A percentile compares a stretch with the other conserved stretches of the same genome.
phyloP scores from a whole-genome alignment of 2,888 invertebrate species.

The Harmothoe impar region DNA sequence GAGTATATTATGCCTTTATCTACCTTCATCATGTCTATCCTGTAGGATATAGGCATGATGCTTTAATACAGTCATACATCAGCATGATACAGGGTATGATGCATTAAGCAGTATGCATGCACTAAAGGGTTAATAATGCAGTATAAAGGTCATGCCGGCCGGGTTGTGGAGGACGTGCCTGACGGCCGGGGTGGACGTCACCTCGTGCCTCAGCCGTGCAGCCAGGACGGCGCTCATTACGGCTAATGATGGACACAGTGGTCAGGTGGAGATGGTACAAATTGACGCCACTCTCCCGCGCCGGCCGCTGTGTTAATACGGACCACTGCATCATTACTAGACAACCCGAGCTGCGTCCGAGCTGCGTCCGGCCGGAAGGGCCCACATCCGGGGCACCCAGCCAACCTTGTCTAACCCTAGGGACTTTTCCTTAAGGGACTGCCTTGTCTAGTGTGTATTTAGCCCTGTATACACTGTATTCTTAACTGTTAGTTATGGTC shows the following conservation, averaged over 20 bases:
- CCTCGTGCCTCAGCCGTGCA: background rate
- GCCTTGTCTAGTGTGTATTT: too few species aligned
- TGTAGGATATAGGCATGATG: too few species aligned
- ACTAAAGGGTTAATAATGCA: too few species aligned
- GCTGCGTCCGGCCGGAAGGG: background rate
- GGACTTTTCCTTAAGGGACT: too few species aligned
- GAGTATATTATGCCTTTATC: too few species aligned
- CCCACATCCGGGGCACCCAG: background rate
- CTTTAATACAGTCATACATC: too few species aligned
- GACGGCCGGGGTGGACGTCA: background rate
- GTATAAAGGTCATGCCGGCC: background rate
- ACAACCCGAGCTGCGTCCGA: background rate
- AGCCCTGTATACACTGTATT: too few species aligned
- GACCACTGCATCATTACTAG: background rate
- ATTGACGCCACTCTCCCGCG: background rate
- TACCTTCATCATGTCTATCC: too few species aligned
- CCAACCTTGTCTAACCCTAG: too few species aligned
- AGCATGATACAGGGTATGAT: too few species aligned
- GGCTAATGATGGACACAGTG: background rate
- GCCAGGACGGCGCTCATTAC: background rate
- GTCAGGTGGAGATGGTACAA: background rate
- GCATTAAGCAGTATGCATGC: too few species aligned
- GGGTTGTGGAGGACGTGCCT: background rate
- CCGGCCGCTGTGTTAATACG: constrained; percentile 2
- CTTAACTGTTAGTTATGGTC: too few species aligned